Conservation (phyloP, 2,797 vertebrate species). For the Heliangelus exortis region DNA sequence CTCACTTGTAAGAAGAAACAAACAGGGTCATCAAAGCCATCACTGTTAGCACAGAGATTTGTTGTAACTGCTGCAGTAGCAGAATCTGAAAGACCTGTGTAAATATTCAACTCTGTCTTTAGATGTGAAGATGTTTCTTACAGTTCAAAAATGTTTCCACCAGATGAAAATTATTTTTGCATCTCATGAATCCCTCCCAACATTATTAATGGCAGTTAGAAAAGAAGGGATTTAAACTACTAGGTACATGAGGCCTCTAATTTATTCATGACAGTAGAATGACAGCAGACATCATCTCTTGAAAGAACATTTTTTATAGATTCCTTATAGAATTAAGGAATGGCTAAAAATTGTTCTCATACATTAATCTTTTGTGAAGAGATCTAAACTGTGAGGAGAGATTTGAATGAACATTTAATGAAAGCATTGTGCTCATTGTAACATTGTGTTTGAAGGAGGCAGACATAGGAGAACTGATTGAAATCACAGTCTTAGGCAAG, state of each 20-base stretch:
- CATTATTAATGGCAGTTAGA: neutral
- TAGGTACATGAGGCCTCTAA: neutral
- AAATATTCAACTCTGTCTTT: neutral
- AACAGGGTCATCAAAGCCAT: neutral
- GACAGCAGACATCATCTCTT: slow-evolving; percentile 6
- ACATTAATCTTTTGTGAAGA: slow-evolving; percentile 27
- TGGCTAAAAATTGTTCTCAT: slow-evolving; percentile 9
- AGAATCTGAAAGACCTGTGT: neutral
- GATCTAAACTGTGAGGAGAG: slow-evolving; percentile 14
- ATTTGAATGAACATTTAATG: slow-evolving; percentile 2
- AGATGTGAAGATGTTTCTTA: neutral
- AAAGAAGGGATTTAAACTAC: neutral
- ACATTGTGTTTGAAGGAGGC: neutral
- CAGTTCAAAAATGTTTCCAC: neutral
- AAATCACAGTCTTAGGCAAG: slow-evolving; percentile 29
- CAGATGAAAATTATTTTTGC: neutral
- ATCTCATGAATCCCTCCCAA: neutral
- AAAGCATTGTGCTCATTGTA: neutral
- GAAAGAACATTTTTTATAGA: slow-evolving; percentile 21
- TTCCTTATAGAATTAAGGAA: slow-evolving; percentile 21
- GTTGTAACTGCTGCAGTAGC: neutral
- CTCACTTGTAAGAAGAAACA: neutral
- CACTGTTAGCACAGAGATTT: neutral
- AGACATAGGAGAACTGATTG: neutral
- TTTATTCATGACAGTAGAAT: slow-evolving; percentile 13